Percentiles rank a stretch among this genome's conserved stretches.
Evolutionary conservation across 1,140 invertebrate genomes (phyloP).

Genomic region (Sinonovacula constricta): DNA sequence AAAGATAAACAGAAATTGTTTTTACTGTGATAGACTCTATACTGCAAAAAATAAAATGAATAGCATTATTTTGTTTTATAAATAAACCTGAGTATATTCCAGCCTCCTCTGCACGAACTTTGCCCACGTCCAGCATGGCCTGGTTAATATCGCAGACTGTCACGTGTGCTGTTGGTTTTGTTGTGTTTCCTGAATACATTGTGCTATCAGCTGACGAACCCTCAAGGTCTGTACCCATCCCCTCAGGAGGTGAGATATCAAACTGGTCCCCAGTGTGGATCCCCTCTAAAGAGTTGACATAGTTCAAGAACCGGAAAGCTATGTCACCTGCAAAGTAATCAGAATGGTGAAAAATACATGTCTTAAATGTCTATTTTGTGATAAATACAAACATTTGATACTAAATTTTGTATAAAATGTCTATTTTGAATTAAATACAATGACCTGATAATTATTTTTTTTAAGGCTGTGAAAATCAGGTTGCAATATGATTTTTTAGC

Average conservation of each 20-base stretch:
- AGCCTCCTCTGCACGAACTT: slow-evolving; percentile 84
- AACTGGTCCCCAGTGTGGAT: slow-evolving; percentile 30
- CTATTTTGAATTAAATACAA: no score
- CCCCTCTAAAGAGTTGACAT: slow-evolving; percentile 53
- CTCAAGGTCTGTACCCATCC: slow-evolving; percentile 25
- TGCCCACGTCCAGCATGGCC: slow-evolving; percentile 96
- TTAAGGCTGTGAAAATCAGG: no score
- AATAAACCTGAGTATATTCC: slow-evolving; percentile 73
- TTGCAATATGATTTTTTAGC: no score
- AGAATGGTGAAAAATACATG: no score
- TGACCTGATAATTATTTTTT: no score
- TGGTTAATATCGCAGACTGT: slow-evolving; percentile 97
- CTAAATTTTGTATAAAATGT: no score
- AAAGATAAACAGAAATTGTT: not conserved
- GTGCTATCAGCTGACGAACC: slow-evolving; percentile 43
- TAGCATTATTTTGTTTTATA: not conserved
- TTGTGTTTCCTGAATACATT: slow-evolving; percentile 5
- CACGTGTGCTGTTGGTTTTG: slow-evolving; percentile 77
- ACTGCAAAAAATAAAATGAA: not conserved
- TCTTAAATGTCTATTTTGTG: no score
- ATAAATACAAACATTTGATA: no score
- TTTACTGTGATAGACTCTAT: not conserved
- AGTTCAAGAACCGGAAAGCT: slow-evolving; percentile 78
- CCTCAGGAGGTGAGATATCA: slow-evolving; percentile 35
- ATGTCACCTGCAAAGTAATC: slow-evolving; percentile 78